phyloP scores from a whole-genome alignment of 2,888 invertebrate species.

The Eupsilia transversa region DNA sequence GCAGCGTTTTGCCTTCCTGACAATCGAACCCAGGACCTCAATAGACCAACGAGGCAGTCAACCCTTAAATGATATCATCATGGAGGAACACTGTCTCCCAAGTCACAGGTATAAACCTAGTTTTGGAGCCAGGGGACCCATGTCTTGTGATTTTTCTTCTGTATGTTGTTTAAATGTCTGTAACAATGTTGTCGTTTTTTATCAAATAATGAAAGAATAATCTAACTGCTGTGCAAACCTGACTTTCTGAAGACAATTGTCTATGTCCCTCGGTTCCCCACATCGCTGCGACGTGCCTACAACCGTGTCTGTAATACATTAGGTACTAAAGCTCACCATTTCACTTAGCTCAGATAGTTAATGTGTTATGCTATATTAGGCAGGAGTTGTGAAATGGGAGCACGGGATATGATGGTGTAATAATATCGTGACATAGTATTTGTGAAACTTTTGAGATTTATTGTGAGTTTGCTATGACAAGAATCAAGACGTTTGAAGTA shows the following conservation, averaged over 20 bases:
- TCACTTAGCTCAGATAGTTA: constrained; percentile 23
- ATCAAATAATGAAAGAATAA: no score
- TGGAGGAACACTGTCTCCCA: no score
- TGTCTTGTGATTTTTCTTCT: no score
- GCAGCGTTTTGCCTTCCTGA: no score
- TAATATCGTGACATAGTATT: neutral
- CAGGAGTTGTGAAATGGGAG: constrained; percentile 26
- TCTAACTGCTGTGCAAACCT: neutral
- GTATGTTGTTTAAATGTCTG: no score
- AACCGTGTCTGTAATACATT: constrained; percentile 26
- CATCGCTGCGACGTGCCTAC: constrained; percentile 2
- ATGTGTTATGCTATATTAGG: constrained; percentile 36
- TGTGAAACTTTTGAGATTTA: neutral
- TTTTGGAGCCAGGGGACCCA: no score
- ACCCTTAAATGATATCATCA: no score
- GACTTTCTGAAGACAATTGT: neutral
- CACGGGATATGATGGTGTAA: neutral
- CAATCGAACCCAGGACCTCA: neutral
- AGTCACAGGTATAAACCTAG: no score
- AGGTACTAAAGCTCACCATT: constrained; percentile 19
- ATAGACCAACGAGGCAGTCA: neutral
- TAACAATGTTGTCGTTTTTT: no score
- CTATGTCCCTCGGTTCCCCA: neutral
- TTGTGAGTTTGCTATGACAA: neutral
- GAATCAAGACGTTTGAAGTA: no score